Conservation (phyloP, 2,797 vertebrate genomes). For the Zenarchopterus dispar region DNA sequence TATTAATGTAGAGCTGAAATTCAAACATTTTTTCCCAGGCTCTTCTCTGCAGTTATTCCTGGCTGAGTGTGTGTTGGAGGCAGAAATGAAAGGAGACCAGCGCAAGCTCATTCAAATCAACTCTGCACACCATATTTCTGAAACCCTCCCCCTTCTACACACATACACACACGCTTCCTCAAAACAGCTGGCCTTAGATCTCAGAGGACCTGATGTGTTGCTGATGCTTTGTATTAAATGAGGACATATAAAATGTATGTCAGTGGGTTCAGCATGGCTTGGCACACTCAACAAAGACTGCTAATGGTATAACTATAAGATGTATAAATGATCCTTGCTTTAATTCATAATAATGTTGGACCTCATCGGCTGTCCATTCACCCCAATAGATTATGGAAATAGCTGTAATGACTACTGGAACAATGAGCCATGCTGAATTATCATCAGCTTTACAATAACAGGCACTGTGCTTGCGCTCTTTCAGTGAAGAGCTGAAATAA, state of each 20-base stretch:
- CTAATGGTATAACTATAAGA: slow-evolving; percentile 72
- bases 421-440: slow-evolving; percentile 75
- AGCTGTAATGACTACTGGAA: slow-evolving; percentile 72
- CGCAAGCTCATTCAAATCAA: slow-evolving; percentile 52
- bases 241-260: slow-evolving; percentile 65
- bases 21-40: slow-evolving; percentile 57
- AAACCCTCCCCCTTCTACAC: not conserved
- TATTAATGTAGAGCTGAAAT: slow-evolving; percentile 79
- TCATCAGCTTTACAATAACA: slow-evolving; percentile 56
- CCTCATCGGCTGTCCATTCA: slow-evolving; percentile 68
- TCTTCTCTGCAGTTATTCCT: slow-evolving; percentile 43
- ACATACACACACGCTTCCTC: slow-evolving; percentile 2
- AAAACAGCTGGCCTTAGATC: slow-evolving; percentile 53
- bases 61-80: slow-evolving; percentile 19
- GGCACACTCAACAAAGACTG: slow-evolving; percentile 51
- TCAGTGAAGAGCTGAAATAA: slow-evolving; percentile 50
- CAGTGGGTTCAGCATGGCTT: slow-evolving; percentile 63
- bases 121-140: slow-evolving; percentile 39
- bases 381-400: slow-evolving; percentile 74
- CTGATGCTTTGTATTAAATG: slow-evolving; percentile 51
- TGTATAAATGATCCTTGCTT: slow-evolving; percentile 70
- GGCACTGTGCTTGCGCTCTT: slow-evolving; percentile 37
- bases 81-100: slow-evolving; percentile 11
- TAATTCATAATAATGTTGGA: slow-evolving; percentile 71
- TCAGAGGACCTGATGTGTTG: slow-evolving; percentile 46